These are phyloP conservation scores for Benthosema pterotum DNA, from an alignment of 2,797 vertebrate species.

Conservation along the genomic window DNA sequence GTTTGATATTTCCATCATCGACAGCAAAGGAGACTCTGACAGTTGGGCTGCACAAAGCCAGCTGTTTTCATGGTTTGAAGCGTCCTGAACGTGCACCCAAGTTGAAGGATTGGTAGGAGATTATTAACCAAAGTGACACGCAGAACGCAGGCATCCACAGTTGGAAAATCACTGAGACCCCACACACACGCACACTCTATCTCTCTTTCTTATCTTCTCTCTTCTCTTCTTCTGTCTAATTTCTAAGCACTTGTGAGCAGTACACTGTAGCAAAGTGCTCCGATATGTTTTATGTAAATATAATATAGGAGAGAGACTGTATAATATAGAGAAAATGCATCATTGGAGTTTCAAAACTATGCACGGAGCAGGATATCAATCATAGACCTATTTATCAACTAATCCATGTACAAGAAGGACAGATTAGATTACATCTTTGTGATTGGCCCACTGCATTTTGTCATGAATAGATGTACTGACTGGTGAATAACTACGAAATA, in stretches of 20 bases:
- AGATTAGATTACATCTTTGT: constrained; percentile 29
- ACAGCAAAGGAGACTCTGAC: constrained; percentile 85
- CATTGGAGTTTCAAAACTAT: constrained; percentile 45
- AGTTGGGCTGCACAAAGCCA: constrained; percentile 83
- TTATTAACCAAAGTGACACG: constrained; percentile 86
- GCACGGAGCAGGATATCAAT: constrained; percentile 33
- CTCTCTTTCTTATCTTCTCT: constrained; percentile 29
- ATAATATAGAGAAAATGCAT: constrained; percentile 66
- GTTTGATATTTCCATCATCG: constrained; percentile 85
- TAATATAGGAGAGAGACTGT: constrained; percentile 60
- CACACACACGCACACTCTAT: too few species aligned
- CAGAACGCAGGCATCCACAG: constrained; percentile 71
- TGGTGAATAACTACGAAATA: constrained; percentile 36
- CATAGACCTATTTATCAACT: constrained; percentile 25
- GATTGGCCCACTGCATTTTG: constrained; percentile 20
- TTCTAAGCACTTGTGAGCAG: constrained; percentile 53
- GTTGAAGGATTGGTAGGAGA: constrained; percentile 82
- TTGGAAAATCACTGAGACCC: constrained; percentile 61
- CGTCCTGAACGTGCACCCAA: constrained; percentile 77
- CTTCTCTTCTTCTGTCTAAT: constrained; percentile 51
- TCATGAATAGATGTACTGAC: constrained; percentile 31
- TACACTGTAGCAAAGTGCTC: constrained; percentile 58
- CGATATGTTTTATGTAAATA: constrained; percentile 62
- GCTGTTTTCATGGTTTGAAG: constrained; percentile 85
- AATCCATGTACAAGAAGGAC: constrained; percentile 30